These are phyloP conservation scores for Clistopyga incitator DNA, from an alignment of 2,888 invertebrate genomes.

Conservation along the genomic window DNA sequence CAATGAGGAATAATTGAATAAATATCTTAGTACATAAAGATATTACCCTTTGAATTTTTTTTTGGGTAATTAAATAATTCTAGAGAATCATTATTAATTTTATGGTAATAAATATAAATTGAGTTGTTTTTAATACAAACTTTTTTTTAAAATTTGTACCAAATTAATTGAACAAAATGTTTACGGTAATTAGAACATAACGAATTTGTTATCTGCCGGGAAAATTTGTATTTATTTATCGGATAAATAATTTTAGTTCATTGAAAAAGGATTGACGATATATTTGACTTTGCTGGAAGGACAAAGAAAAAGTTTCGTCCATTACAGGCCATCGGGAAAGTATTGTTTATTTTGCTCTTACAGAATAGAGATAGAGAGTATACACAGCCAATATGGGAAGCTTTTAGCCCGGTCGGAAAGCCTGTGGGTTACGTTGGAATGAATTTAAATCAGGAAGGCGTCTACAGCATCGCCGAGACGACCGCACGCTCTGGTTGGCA, in stretches of 20 bases:
- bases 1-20: no score
- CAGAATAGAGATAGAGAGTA: constrained; percentile 14
- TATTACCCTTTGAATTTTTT: no score
- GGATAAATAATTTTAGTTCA: background rate
- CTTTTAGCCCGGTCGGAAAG: constrained; percentile 27
- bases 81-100: background rate
- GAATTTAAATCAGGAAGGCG: constrained; percentile 62
- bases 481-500: constrained; percentile 44
- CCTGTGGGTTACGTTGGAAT: constrained; percentile 58
- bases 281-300: background rate
- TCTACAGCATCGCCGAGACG: constrained; percentile 49
- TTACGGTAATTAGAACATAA: background rate
- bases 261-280: background rate
- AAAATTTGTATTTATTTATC: background rate
- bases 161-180: background rate
- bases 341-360: constrained; percentile 40
- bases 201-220: background rate
- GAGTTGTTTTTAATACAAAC: no score
- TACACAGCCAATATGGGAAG: constrained; percentile 23
- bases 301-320: background rate
- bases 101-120: no score
- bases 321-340: background rate
- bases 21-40: no score
- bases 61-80: background rate
- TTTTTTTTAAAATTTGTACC: background rate